A percentile compares a stretch with the other conserved stretches of the same genome.
Conservation (phyloP, 2,888 invertebrate species). For the Cephus runcator region DNA sequence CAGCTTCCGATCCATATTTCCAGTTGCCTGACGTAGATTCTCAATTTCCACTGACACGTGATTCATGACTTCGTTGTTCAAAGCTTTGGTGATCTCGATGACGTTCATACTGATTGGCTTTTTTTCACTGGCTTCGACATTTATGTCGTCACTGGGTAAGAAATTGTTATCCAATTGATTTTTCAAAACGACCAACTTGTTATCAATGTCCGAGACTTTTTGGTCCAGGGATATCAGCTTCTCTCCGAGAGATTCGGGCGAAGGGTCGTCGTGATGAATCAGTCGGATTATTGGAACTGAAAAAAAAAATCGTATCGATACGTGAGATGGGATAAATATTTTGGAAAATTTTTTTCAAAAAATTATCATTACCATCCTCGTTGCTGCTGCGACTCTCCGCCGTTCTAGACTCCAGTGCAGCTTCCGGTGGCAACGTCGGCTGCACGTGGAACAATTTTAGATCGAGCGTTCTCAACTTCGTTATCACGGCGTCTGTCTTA, state of each 20-base stretch:
- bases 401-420: constrained; percentile 39
- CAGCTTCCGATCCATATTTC: constrained; percentile 82
- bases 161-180: constrained; percentile 87
- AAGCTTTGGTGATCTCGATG: constrained; percentile 84
- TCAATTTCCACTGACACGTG: constrained; percentile 85
- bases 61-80: constrained; percentile 82
- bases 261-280: constrained; percentile 49
- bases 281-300: constrained; percentile 51
- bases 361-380: constrained; percentile 37
- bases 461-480: constrained; percentile 80
- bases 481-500: constrained; percentile 85
- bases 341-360: background rate
- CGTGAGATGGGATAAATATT: no score
- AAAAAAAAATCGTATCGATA: background rate
- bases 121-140: constrained; percentile 88
- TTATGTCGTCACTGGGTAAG: constrained; percentile 81
- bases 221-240: constrained; percentile 79
- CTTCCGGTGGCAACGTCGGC: constrained; percentile 61
- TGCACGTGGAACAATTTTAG: constrained; percentile 77
- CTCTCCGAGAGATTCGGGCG: constrained; percentile 52
- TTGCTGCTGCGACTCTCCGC: constrained; percentile 46
- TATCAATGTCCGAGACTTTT: constrained; percentile 86
- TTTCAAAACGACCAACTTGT: constrained; percentile 80
- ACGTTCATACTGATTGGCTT: constrained; percentile 87
- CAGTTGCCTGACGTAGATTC: constrained; percentile 80